A percentile compares a stretch with the other conserved stretches of the same genome.
phyloP scores from a whole-genome alignment of 2,797 vertebrate species.

The Girardinus metallicus region DNA sequence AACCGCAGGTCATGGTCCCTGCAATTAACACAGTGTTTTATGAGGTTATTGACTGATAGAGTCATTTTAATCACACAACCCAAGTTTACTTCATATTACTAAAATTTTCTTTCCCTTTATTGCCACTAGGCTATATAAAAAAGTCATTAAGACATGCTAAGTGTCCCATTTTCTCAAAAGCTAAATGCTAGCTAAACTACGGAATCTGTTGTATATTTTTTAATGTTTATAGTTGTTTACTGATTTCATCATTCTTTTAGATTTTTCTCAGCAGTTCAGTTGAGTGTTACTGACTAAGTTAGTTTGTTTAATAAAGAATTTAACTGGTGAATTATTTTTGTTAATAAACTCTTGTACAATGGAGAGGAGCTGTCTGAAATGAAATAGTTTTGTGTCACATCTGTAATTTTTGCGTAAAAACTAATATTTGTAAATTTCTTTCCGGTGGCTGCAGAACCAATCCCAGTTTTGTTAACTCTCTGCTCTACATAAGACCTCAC shows the following conservation, averaged over 20 bases:
- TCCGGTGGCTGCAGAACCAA: neutral
- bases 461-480: neutral
- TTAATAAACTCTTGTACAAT: neutral
- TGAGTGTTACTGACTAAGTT: no score
- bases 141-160: neutral
- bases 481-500: constrained; percentile 19
- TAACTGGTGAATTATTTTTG: neutral
- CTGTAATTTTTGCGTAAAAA: neutral
- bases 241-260: no score
- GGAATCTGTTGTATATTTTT: neutral
- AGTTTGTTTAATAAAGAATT: no score
- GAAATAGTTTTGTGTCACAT: neutral
- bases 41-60: neutral
- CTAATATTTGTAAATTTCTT: neutral
- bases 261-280: no score
- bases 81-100: neutral
- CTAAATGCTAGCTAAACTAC: neutral
- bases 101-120: neutral
- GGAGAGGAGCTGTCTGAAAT: neutral
- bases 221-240: no score
- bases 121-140: neutral
- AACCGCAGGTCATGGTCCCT: neutral
- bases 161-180: no score
- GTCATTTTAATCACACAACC: neutral
- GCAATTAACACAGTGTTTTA: neutral